Percentiles rank a stretch among this genome's conserved stretches.
Conservation (phyloP, 2,797 vertebrate genomes). For the Darevskia mixta region DNA sequence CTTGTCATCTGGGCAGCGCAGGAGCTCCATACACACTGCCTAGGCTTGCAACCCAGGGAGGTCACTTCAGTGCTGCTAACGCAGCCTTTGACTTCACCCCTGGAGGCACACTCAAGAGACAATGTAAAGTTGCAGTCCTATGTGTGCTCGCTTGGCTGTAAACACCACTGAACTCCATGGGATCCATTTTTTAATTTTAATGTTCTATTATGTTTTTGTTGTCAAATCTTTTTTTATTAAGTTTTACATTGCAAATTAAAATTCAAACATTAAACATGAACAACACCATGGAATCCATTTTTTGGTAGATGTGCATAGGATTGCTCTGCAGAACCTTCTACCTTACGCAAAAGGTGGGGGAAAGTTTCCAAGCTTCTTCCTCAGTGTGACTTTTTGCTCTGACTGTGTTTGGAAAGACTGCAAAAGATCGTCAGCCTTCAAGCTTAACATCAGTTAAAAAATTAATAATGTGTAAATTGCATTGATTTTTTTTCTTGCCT, state of each 20-base stretch:
- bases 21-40: no score
- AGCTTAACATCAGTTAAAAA: slow-evolving; percentile 40
- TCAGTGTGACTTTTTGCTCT: neutral
- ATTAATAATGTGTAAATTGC: slow-evolving; percentile 14
- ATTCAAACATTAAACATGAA: no score
- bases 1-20: no score
- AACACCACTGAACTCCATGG: neutral
- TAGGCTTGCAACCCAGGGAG: no score
- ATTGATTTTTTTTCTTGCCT: neutral
- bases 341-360: neutral
- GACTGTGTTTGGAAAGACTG: neutral
- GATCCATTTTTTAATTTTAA: neutral
- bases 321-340: neutral
- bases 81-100: no score
- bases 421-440: neutral
- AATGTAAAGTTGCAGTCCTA: neutral
- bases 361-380: neutral
- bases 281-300: no score
- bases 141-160: neutral
- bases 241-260: no score
- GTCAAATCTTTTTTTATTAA: no score
- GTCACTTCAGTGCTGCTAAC: no score
- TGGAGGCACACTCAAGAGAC: no score
- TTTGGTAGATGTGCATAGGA: neutral
- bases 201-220: no score